These are phyloP conservation scores for Halictus quadricinctus DNA, from an alignment of 2,888 invertebrate species.

Conservation along the genomic window DNA sequence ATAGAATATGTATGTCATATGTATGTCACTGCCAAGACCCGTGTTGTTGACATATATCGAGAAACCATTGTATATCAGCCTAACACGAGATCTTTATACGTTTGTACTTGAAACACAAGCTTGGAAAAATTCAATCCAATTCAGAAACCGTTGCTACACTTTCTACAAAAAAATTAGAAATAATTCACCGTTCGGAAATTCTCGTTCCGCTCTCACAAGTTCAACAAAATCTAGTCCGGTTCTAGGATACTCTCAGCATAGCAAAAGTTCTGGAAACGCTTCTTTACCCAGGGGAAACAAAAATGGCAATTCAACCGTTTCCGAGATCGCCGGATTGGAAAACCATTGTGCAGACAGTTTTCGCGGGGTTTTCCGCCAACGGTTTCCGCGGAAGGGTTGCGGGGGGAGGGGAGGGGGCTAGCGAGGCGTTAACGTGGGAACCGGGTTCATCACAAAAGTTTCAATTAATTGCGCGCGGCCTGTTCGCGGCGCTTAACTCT, in stretches of 20 bases:
- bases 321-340: background rate
- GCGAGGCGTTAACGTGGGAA: slow-evolving; percentile 10
- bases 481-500: slow-evolving; percentile 7
- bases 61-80: too few relatives aligned
- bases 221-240: background rate
- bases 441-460: slow-evolving; percentile 18
- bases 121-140: background rate
- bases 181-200: background rate
- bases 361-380: background rate
- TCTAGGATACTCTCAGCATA: background rate
- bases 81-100: too few relatives aligned
- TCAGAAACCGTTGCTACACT: background rate
- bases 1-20: too few relatives aligned
- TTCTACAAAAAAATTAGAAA: background rate
- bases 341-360: background rate
- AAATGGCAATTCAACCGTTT: background rate
- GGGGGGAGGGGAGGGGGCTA: background rate
- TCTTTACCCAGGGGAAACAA: too few relatives aligned
- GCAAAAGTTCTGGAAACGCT: background rate
- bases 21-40: too few relatives aligned
- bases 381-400: background rate
- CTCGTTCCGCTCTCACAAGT: background rate
- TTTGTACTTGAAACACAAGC: too few relatives aligned
- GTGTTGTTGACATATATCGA: too few relatives aligned
- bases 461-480: slow-evolving; percentile 7